These are phyloP conservation scores for Zaprionus ornatus DNA, from an alignment of 1,140 invertebrate species.

Conservation along the genomic window DNA sequence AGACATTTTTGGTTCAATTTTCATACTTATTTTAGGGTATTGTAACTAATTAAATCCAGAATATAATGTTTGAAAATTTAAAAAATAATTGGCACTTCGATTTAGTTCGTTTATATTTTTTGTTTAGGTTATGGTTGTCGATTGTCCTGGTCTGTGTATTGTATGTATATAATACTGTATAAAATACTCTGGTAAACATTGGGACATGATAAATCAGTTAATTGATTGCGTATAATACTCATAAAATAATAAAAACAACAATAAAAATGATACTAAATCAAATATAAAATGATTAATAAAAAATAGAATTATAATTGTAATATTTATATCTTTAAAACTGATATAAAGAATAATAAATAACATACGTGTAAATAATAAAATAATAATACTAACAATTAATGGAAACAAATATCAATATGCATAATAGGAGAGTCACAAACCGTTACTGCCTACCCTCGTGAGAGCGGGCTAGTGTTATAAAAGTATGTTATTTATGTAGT, in stretches of 20 bases:
- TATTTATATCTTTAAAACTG: background rate
- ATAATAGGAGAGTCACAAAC: background rate
- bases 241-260: slow-evolving; percentile 4
- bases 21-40: too few species aligned
- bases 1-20: too few species aligned
- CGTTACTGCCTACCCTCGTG: background rate
- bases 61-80: too few species aligned
- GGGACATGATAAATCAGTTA: too few species aligned
- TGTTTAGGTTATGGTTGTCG: too few species aligned
- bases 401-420: background rate
- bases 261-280: background rate
- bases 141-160: too few species aligned
- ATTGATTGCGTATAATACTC: too few species aligned
- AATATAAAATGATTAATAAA: background rate
- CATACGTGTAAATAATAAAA: background rate
- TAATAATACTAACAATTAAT: background rate
- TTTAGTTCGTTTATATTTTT: too few species aligned
- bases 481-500: slow-evolving; percentile 49
- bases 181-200: too few species aligned
- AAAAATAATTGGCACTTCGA: too few species aligned
- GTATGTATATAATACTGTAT: too few species aligned
- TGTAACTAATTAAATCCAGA: too few species aligned
- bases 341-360: background rate
- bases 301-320: background rate
- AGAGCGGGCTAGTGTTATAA: background rate